Evolutionary conservation across 2,113 vertebrate genomes (phyloP).

Genomic region (Nymphicus hollandicus): DNA sequence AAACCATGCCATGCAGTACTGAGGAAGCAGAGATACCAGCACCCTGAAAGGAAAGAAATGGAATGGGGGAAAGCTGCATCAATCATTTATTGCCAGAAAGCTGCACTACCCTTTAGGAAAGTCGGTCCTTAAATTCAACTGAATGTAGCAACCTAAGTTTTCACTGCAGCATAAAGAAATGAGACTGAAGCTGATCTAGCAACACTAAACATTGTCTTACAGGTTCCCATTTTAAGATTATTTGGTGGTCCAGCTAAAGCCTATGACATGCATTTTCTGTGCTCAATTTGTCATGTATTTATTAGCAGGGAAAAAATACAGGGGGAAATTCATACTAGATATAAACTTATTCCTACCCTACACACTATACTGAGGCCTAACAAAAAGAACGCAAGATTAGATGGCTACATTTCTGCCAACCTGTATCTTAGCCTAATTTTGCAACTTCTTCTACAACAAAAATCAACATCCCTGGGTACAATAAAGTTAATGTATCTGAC

Average conservation of each 20-base stretch:
- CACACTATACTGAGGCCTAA: not conserved
- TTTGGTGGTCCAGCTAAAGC: not conserved
- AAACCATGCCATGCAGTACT: conserved; percentile 96
- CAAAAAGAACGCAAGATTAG: not conserved
- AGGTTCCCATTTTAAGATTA: not conserved
- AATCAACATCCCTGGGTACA: not conserved
- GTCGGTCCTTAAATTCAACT: not conserved
- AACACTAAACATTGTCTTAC: not conserved
- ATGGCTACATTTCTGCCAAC: fast-evolving
- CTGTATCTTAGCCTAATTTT: not conserved
- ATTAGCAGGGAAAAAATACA: not conserved
- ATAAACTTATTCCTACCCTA: not conserved
- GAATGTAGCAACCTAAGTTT: not conserved
- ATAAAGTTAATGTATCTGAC: not conserved
- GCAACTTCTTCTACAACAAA: not conserved
- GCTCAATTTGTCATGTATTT: not conserved
- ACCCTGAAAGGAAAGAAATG: conserved; percentile 75
- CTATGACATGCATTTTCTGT: not conserved
- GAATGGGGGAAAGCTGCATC: not conserved
- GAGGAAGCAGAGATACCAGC: conserved; percentile 88
- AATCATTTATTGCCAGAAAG: not conserved
- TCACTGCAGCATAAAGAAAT: not conserved
- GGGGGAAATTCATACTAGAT: not conserved
- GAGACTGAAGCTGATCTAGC: not conserved
- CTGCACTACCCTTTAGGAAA: not conserved